Base-by-base conservation (phyloP, 92 coral and sea anemone species). In the Pocillopora meandrina region DNA sequence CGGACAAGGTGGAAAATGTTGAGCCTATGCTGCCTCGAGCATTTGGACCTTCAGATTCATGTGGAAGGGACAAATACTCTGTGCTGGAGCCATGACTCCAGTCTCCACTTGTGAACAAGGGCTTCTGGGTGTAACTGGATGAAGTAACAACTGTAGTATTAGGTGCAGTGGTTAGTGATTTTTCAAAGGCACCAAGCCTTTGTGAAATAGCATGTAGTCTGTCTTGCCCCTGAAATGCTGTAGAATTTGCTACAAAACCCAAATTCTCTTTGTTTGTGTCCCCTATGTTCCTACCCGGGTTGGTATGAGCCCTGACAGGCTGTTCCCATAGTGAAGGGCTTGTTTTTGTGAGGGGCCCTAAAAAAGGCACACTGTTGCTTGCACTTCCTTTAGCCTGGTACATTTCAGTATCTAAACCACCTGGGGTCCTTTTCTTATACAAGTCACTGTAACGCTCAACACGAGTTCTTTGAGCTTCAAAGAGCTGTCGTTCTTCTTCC, bases 401-500 rank as follows among this genome's bases (percentile, higher is more conserved):
- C 33, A 58, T 70, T 68, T 81, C 35, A 34, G 36, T 1, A 20
- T 68, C 56, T 3, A 57, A 57, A 31, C 65, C 69, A 57, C 70
- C 84, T 1, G 18, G 58, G 65, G 76, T 19, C 3, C 34, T 35
- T 56, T 62, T 82, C 47, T 72, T 82, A 36, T 18, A 60, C 23
- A 31, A 19, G 87, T 76, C 82, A 58, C 87, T 75, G 83, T 88
- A 86, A 57, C 87, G 92, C 34, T 81, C 89, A n/a, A 94, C 90
- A 36, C 89, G 85, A 12, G 82, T 79, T 76, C 94, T 86, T 82
- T 94, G 92, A 33, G 78, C 91, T 67, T 91, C 90, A 35, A 94
- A 89, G 10, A 92, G 90, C 72, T 82, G 88, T 33, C 90, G 95
- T 64, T 94, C 95, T 61, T 94, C 98, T 20, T 90, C 93, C 71